These are phyloP conservation scores for Masticophis lateralis DNA, from an alignment of 2,797 vertebrate species.

Conservation along the genomic window DNA sequence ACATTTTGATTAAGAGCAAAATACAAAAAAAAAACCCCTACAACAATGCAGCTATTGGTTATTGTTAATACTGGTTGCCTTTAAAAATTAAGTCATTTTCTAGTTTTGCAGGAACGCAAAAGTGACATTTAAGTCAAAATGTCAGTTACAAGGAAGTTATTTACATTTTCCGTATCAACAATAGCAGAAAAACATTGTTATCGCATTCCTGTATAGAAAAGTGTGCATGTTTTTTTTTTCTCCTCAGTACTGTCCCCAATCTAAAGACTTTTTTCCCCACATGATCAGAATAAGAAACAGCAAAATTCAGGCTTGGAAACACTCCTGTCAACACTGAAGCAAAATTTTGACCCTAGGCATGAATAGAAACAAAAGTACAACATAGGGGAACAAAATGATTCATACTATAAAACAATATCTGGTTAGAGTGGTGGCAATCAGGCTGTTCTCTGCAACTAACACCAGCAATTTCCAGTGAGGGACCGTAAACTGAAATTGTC, in stretches of 20 bases:
- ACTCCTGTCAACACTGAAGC: neutral
- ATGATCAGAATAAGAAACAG: neutral
- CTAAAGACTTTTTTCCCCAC: neutral
- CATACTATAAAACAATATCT: neutral
- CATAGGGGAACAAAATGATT: neutral
- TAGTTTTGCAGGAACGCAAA: neutral
- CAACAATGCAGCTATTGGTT: neutral
- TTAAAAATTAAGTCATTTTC: neutral
- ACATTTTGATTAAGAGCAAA: neutral
- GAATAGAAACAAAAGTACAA: neutral
- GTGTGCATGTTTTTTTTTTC: neutral
- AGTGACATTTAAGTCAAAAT: constrained; percentile 18
- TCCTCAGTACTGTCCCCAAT: no score
- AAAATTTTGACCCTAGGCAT: neutral
- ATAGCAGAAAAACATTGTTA: neutral
- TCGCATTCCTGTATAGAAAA: neutral
- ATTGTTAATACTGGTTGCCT: neutral
- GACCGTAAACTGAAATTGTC: neutral
- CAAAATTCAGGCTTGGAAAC: neutral
- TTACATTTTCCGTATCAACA: neutral
- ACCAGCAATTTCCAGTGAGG: neutral
- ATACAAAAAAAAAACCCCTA: neutral
- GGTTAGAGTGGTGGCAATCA: neutral
- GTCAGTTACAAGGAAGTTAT: neutral
- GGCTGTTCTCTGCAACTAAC: neutral